phyloP scores from a whole-genome alignment of 2,113 vertebrate genomes.

The Podocnemis expansa region DNA sequence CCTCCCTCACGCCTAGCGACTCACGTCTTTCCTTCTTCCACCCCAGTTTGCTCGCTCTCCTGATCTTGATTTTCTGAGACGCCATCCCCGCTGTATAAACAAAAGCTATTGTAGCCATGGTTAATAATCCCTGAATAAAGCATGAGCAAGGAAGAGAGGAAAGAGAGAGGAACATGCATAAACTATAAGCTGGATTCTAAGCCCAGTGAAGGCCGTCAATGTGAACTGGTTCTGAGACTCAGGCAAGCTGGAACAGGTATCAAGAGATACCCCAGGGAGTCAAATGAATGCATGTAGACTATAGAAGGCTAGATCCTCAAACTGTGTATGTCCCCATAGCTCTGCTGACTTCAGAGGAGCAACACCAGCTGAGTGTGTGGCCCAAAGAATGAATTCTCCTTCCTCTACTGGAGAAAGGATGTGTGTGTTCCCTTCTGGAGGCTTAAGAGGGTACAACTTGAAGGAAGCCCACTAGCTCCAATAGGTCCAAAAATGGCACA shows the following conservation, averaged over 20 bases:
- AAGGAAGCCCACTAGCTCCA: not conserved
- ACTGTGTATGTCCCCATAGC: not conserved
- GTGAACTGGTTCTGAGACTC: not conserved
- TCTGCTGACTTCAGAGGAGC: not conserved
- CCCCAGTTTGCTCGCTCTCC: not conserved
- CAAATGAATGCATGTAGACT: not conserved
- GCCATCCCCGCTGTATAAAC: slow-evolving; percentile 35
- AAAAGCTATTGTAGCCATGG: slow-evolving; percentile 65
- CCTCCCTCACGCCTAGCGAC: not conserved
- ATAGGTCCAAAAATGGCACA: not conserved
- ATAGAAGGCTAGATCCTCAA: not conserved
- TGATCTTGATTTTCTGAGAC: not conserved
- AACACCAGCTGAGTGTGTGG: not conserved
- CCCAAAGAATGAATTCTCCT: not conserved
- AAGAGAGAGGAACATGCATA: slow-evolving; percentile 18
- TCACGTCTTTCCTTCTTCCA: slow-evolving; percentile 37
- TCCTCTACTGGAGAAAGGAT: not conserved
- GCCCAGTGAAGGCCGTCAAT: not conserved
- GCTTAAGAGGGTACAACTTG: not conserved
- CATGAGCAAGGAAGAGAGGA: slow-evolving; percentile 6
- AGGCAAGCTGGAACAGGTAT: not conserved
- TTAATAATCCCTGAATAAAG: slow-evolving; percentile 65
- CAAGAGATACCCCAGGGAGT: not conserved
- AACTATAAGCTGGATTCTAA: slow-evolving; percentile 1
- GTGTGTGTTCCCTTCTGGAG: not conserved